phyloP scores from a whole-genome alignment of 2,113 vertebrate genomes.

The Malurus cyaneus region DNA sequence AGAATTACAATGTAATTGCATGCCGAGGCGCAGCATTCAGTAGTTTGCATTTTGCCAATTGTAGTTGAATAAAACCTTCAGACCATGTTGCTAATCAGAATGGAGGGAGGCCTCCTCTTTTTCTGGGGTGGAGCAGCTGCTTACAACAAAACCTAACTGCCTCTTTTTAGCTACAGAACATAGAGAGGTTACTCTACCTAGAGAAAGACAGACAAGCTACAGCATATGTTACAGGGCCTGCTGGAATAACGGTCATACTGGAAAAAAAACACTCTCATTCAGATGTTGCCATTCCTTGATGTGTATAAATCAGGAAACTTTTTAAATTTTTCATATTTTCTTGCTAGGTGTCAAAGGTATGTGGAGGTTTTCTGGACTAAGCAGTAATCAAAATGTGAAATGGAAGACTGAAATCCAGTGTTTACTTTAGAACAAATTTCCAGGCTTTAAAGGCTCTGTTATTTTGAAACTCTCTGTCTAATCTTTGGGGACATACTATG shows the following conservation, averaged over 20 bases:
- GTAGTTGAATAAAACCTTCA: conserved; percentile 2
- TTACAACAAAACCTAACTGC: conserved; percentile 6
- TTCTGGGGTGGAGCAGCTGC: conserved; percentile 15
- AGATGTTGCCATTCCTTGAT: not conserved
- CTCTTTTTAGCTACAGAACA: not conserved
- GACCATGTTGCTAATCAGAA: conserved; percentile 16
- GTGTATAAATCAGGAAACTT: not conserved
- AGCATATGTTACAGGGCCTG: not conserved
- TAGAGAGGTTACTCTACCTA: not conserved
- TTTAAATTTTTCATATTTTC: not conserved
- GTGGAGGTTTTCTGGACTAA: not conserved
- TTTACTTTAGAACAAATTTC: not conserved
- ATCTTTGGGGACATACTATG: not conserved
- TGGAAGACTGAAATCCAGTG: not conserved
- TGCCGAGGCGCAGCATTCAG: not conserved
- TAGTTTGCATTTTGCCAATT: not conserved
- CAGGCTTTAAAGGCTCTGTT: not conserved
- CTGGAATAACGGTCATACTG: not conserved
- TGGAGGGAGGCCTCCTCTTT: not conserved
- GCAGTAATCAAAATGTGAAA: not conserved
- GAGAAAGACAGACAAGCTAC: not conserved
- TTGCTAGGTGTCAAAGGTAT: not conserved
- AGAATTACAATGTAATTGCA: not conserved
- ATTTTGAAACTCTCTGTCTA: not conserved
- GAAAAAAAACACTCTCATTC: not conserved